Evolutionary conservation across 2,888 invertebrate genomes (phyloP).

Genomic region (Limnephilus lunatus): DNA sequence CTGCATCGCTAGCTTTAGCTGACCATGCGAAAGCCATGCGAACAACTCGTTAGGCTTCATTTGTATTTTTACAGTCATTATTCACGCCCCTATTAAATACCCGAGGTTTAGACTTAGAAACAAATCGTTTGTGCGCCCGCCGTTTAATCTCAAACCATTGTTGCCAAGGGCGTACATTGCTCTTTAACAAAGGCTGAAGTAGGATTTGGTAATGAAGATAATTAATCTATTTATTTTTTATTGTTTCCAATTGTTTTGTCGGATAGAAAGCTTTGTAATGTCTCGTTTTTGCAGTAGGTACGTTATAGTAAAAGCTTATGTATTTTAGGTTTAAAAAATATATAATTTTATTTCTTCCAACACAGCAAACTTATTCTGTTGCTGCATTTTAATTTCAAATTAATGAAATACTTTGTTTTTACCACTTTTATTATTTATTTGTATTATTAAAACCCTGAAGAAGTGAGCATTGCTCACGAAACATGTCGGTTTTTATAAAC

Average conservation of each 20-base stretch:
- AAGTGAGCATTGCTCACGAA: no score
- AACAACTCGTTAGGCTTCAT: slow-evolving; percentile 47
- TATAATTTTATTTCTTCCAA: no score
- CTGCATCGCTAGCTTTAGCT: slow-evolving; percentile 19
- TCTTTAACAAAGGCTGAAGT: neutral
- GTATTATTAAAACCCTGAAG: no score
- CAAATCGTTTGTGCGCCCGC: neutral
- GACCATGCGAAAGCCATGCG: slow-evolving; percentile 34
- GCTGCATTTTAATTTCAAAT: no score
- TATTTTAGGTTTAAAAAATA: no score
- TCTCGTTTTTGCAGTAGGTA: no score
- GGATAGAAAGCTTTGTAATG: neutral
- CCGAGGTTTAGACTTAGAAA: slow-evolving; percentile 7
- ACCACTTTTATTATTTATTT: no score
- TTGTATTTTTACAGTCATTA: slow-evolving; percentile 27
- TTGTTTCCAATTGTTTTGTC: neutral
- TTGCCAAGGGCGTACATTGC: neutral
- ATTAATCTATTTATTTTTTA: neutral
- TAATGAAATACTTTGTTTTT: no score
- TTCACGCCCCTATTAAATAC: slow-evolving; percentile 31
- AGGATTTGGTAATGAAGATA: neutral
- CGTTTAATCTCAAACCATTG: neutral
- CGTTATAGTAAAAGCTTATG: no score
- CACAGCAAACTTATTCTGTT: no score
- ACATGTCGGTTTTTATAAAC: no score